Evolutionary conservation across 2,113 vertebrate genomes (phyloP).

Genomic region (Otolemur garnettii): DNA sequence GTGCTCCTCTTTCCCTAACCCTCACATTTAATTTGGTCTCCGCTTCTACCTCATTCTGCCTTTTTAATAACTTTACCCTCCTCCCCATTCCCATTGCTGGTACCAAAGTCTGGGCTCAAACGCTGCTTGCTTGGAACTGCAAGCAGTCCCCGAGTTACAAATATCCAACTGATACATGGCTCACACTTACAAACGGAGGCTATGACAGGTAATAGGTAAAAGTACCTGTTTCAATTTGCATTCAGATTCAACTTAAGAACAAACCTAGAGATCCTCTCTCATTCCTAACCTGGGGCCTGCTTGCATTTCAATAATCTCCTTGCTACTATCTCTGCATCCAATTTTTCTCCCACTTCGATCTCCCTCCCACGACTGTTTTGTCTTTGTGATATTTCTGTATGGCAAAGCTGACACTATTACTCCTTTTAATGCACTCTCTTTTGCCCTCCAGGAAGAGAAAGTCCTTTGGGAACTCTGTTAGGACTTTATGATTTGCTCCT

Average conservation of each 20-base stretch:
- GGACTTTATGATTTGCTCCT: neutral
- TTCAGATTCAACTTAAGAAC: no score
- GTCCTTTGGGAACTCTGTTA: neutral
- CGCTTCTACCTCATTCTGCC: neutral
- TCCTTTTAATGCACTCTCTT: neutral
- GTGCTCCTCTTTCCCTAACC: neutral
- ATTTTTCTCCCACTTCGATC: neutral
- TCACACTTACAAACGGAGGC: no score
- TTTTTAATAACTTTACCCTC: neutral
- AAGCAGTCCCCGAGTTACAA: no score
- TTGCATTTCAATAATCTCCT: neutral
- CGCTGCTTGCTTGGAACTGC: neutral
- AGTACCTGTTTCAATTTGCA: no score
- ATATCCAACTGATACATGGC: no score
- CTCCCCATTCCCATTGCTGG: neutral
- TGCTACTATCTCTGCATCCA: neutral
- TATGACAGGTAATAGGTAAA: no score
- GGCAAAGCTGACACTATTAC: neutral
- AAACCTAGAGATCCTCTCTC: no score
- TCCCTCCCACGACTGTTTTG: neutral
- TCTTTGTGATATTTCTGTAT: slow-evolving; percentile 5
- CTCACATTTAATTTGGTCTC: neutral
- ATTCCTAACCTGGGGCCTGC: no score
- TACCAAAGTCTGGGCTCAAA: neutral
- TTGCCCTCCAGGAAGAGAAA: neutral